Conservation (phyloP, 2,888 invertebrate species). For the Altica lythri region DNA sequence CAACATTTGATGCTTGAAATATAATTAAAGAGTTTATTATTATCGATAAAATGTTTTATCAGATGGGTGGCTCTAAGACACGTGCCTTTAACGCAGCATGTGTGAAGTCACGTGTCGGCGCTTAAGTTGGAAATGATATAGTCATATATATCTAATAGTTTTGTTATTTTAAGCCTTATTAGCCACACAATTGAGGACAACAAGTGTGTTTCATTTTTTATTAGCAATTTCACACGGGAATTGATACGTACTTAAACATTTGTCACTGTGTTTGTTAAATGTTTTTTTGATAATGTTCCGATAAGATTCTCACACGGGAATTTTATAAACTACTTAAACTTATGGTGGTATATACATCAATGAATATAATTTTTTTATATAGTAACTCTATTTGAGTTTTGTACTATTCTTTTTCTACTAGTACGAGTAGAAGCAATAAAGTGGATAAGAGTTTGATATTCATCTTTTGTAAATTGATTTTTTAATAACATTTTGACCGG, state of each 20-base stretch:
- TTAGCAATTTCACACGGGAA: slow-evolving; percentile 10
- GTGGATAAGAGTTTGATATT: too few relatives aligned
- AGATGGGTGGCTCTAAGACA: slow-evolving; percentile 1
- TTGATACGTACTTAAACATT: background rate
- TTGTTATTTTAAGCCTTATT: slow-evolving; percentile 19
- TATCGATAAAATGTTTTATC: background rate
- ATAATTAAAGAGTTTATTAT: slow-evolving; percentile 1
- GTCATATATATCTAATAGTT: slow-evolving; percentile 2
- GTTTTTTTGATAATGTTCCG: background rate
- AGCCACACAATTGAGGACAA: background rate
- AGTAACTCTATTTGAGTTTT: too few relatives aligned
- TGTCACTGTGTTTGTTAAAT: background rate
- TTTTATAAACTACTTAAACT: background rate
- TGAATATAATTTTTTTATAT: background rate
- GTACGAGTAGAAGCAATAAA: too few relatives aligned
- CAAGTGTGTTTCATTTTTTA: background rate
- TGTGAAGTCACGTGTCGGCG: slow-evolving; percentile 16
- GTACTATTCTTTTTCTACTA: too few relatives aligned
- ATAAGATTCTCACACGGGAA: background rate
- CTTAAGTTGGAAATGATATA: slow-evolving; percentile 8
- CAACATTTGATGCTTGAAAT: too few relatives aligned
- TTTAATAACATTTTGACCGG: too few relatives aligned
- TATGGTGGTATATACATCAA: too few relatives aligned
- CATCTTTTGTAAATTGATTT: too few relatives aligned
- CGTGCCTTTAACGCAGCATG: slow-evolving; percentile 10